phyloP scores from a whole-genome alignment of 2,888 invertebrate species.

The Callosobruchus maculatus region DNA sequence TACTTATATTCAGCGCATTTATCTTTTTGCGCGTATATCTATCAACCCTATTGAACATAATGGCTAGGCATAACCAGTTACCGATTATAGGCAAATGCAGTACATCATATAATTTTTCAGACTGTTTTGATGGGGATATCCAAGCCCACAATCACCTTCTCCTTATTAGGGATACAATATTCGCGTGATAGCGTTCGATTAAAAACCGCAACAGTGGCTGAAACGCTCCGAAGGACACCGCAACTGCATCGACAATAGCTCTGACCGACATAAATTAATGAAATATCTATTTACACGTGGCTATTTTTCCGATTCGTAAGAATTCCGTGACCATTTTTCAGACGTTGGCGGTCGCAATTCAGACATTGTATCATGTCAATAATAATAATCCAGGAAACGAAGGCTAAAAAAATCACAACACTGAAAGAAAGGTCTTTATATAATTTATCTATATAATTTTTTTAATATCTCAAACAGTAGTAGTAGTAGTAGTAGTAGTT shows the following conservation, averaged over 20 bases:
- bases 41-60: neutral
- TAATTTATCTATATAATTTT: too few species aligned
- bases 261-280: neutral
- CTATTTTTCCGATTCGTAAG: neutral
- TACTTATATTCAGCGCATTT: neutral
- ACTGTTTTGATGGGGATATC: neutral
- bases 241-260: neutral
- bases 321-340: neutral
- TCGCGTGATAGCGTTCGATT: neutral
- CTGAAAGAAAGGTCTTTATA: too few species aligned
- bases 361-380: neutral
- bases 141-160: neutral
- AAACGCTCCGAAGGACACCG: neutral
- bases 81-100: neutral
- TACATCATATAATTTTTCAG: neutral
- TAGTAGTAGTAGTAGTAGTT: too few species aligned
- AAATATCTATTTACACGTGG: neutral
- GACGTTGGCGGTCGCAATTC: neutral
- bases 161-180: neutral
- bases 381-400: neutral
- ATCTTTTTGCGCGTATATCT: neutral
- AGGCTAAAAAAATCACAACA: too few species aligned
- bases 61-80: neutral
- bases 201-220: neutral
- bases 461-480: too few species aligned